These are phyloP conservation scores for Bicyclus anynana DNA, from an alignment of 1,140 invertebrate genomes.

Conservation along the genomic window DNA sequence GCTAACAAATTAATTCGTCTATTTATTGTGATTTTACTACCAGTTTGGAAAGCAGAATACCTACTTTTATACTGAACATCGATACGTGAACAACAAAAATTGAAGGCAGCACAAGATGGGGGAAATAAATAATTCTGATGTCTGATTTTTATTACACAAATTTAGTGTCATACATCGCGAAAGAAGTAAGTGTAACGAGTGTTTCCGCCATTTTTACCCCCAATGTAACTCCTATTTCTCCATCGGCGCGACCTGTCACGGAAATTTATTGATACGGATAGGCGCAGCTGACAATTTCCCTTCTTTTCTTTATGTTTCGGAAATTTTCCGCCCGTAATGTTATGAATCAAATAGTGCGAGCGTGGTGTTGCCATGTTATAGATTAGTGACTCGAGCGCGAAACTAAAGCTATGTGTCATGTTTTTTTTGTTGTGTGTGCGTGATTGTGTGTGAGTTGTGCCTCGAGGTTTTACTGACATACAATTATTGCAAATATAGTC, in stretches of 20 bases:
- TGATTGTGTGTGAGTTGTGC: too few relatives aligned
- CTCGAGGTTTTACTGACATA: too few relatives aligned
- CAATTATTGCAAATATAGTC: too few relatives aligned
- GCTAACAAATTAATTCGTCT: too few relatives aligned
- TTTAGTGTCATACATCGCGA: not conserved
- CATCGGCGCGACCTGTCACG: conserved; percentile 28
- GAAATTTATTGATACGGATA: conserved; percentile 45
- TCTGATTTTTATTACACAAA: conserved; percentile 5
- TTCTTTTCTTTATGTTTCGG: conserved; percentile 16
- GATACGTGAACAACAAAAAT: too few relatives aligned
- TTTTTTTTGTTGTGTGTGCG: too few relatives aligned
- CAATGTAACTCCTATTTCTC: conserved; percentile 26
- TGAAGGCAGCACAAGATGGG: too few relatives aligned
- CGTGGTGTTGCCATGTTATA: not conserved
- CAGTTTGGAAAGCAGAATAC: too few relatives aligned
- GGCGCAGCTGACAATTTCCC: conserved; percentile 25
- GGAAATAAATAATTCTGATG: not conserved
- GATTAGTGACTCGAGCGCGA: not conserved
- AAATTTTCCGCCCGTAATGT: conserved; percentile 16
- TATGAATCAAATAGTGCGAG: conserved; percentile 11
- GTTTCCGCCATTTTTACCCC: conserved; percentile 27
- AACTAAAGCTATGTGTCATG: too few relatives aligned
- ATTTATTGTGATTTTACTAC: too few relatives aligned
- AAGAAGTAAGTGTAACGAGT: conserved; percentile 21
- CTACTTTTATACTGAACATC: too few relatives aligned